Evolutionary conservation across 2,888 invertebrate genomes (phyloP), one percentile per base, ranked within the genome.

Genomic region (Caenorhabditis sulstoni): DNA sequence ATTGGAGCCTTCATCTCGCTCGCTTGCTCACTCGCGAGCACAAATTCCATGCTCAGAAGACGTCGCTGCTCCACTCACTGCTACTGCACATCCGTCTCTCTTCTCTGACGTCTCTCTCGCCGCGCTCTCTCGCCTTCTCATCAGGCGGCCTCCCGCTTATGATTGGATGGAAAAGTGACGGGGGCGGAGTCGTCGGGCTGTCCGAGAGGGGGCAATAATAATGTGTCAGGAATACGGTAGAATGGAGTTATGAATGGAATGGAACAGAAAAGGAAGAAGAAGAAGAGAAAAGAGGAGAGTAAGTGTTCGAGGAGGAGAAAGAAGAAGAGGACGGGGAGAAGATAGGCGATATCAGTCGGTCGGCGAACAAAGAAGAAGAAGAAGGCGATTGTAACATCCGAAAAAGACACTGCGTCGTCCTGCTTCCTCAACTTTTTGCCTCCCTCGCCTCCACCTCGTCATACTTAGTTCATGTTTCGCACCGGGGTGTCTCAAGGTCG

Each of bases 161-260:
- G 80, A 76, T 80, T 65, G 75, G 73, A 67, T 73, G 44, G 71
- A 71, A 61, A 77, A 55, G 71, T 67, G 73, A 73, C 65, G 49
- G 59, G 71, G 78, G 71, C 78, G 75, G 55, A 61, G 76, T 29
- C 44, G 22, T 11, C 57, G 59, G 7, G 8, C 39, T 8, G 11
- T 41, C 47, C 37, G 49, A 41, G 11, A 35, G 20, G 49, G 20
- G 39, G 52, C 44, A 71, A 55, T 53, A 47, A 70, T 66, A 66
- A 66, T 66, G 66, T 41, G 62, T 50, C 39, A 53, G 66, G 67
- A 55, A 39, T 74, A 74, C 73, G 73, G 75, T 75, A 67, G 61
- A 22, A 16, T 44, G 37, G 45, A 29, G 41, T 59, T 52, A 53
- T 41, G 58, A 59, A 52, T 23, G 4, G 45, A 37, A n/a, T 3